Evolutionary conservation across 1,140 invertebrate genomes (phyloP).

Genomic region (Drosophila cardini): DNA sequence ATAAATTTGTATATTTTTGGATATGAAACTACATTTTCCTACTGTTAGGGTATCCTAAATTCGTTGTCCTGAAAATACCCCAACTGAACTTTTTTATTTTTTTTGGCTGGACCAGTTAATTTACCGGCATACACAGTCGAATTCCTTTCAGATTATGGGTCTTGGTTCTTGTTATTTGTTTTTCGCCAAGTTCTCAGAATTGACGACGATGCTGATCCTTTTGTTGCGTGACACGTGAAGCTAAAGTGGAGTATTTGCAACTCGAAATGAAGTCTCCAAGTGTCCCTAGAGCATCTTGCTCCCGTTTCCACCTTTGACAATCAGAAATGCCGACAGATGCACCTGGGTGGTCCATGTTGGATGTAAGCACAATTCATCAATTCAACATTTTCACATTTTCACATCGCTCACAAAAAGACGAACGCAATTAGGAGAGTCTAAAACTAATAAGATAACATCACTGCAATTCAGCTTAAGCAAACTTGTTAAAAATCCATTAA

Average conservation of each 20-base stretch:
- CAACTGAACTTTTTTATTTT: background rate
- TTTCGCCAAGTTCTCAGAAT: slow-evolving; percentile 30
- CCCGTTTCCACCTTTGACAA: slow-evolving; percentile 12
- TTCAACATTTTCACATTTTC: no score
- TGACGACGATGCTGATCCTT: slow-evolving; percentile 19
- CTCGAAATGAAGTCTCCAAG: background rate
- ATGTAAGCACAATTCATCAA: slow-evolving; percentile 11
- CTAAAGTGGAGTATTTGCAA: slow-evolving; percentile 10
- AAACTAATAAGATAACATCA: slow-evolving; percentile 49
- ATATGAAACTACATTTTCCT: no score
- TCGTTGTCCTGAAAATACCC: no score
- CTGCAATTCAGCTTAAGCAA: slow-evolving; percentile 22
- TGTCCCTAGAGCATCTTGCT: slow-evolving; percentile 23
- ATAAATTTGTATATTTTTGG: no score
- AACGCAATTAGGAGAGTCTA: slow-evolving; percentile 41
- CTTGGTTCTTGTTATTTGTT: slow-evolving; percentile 37
- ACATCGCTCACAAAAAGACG: slow-evolving; percentile 17
- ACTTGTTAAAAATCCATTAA: slow-evolving; percentile 50
- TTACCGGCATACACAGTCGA: slow-evolving; percentile 32
- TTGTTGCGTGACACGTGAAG: slow-evolving; percentile 22
- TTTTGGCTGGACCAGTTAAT: slow-evolving; percentile 28
- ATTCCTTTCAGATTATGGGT: slow-evolving; percentile 39
- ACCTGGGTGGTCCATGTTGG: slow-evolving; percentile 36
- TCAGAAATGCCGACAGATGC: slow-evolving; percentile 22
- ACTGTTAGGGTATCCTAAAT: no score